phyloP scores from a whole-genome alignment of 2,888 invertebrate species.

The Gastracanthus pulcherrimus region DNA sequence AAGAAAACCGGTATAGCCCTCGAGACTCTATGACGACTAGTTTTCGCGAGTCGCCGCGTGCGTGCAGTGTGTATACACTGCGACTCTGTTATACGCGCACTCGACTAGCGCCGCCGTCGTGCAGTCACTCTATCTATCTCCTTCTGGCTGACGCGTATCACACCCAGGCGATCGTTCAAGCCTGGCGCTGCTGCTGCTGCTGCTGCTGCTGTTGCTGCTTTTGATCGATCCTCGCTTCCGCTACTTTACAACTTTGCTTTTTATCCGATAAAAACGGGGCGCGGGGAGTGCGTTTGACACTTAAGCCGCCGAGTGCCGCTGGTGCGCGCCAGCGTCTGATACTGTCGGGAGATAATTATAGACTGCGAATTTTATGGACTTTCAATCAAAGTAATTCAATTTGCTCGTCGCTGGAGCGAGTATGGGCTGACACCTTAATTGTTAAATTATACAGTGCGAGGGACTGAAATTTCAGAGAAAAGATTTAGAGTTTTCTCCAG shows the following conservation, averaged over 20 bases:
- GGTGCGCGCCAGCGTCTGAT: no score
- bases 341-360: no score
- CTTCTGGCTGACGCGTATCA: not conserved
- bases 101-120: no score
- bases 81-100: no score
- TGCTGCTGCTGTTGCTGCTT: not conserved
- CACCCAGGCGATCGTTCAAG: not conserved
- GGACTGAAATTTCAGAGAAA: not conserved
- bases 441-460: not conserved
- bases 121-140: not conserved
- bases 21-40: conserved; percentile 2
- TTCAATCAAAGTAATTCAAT: conserved; percentile 5
- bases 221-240: conserved; percentile 31
- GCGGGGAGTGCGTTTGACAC: not conserved
- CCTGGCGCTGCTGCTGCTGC: no score
- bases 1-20: conserved; percentile 37
- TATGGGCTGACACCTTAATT: not conserved
- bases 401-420: not conserved
- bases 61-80: not conserved
- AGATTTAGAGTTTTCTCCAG: not conserved
- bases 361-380: conserved; percentile 11
- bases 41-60: not conserved
- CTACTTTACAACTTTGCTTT: not conserved
- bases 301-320: not conserved
- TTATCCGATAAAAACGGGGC: not conserved